Conservation (phyloP, 1,140 invertebrate species). For the Acromyrmex heyeri region DNA sequence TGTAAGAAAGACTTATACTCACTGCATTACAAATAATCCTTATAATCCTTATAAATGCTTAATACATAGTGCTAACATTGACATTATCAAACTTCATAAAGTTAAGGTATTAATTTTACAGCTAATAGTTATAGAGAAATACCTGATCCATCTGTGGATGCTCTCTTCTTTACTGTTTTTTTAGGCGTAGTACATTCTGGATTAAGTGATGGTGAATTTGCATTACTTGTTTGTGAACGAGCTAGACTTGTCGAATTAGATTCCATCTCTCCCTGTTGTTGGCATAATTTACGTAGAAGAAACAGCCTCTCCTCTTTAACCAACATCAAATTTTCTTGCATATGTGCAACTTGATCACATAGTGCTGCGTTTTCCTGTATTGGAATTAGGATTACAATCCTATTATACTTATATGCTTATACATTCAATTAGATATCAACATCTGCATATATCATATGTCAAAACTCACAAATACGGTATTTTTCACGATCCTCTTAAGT, state of each 20-base stretch:
- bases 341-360: constrained; percentile 92
- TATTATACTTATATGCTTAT: neutral
- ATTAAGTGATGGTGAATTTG: constrained; percentile 75
- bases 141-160: constrained; percentile 75
- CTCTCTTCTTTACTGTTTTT: constrained; percentile 81
- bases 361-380: constrained; percentile 92
- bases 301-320: constrained; percentile 93
- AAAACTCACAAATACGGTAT: constrained; percentile 87
- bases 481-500: constrained; percentile 86
- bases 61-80: neutral
- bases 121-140: neutral
- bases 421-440: neutral
- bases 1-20: neutral
- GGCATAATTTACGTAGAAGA: constrained; percentile 89
- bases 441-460: neutral
- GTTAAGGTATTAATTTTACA: neutral
- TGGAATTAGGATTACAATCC: constrained; percentile 53
- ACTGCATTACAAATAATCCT: neutral
- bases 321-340: constrained; percentile 91
- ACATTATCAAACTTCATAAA: neutral
- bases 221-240: constrained; percentile 79
- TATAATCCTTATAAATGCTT: neutral
- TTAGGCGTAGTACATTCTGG: constrained; percentile 76
- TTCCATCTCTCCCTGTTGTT: constrained; percentile 89
- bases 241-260: constrained; percentile 71